Base-by-base conservation (phyloP, 2,113 vertebrate genomes). In the Dendrocopos noguchii region DNA sequence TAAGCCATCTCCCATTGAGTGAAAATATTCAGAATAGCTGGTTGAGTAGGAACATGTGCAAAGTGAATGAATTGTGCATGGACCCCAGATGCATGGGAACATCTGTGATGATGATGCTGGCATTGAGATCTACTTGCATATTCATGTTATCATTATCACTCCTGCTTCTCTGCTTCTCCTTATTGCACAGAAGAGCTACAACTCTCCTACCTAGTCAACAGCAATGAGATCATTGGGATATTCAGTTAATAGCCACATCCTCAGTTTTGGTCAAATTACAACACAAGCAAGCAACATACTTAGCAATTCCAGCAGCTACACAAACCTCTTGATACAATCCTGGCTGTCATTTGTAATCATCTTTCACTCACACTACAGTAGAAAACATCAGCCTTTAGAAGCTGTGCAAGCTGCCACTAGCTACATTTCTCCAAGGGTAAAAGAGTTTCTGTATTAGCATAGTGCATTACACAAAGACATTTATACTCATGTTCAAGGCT, bases 31-130 rank as follows among this genome's bases (percentile, higher is more conserved):
- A 1, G 78, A 95, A 91, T 19, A 70, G 56, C 66, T 92, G 84
- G 33, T 14, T 76, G 91, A 93, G 96, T 85, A 70, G 92, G 87
- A 96, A 87, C 93, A 92, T 77, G 95, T 96, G 97, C 81, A 68
- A 25, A 92, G 85, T 44, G 95, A 94, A 65, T 70, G 93, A 74
- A 53, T 82, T 0, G 36, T 85, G 83, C 86, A 73, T 2, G 52
- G 92, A 83, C 59, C 93, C 91, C 96, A 97, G 93, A 95, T 97
- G 95, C 81, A 77, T n/a, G 28, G 75, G 83, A 94, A 93, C 95
- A 95, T 94, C 95, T 96, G 95, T 66, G 91, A 73, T 85, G 65
- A 77, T 68, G 91, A 33, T 47, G 78, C 29, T 96, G 94, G 94
- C 92, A 81, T 27, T 7, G 73, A 71, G 73, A 88, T 29, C 91